Evolutionary conservation across 2,113 vertebrate genomes (phyloP), one percentile per base, ranked within the genome.

Genomic region (Loxodonta africana): DNA sequence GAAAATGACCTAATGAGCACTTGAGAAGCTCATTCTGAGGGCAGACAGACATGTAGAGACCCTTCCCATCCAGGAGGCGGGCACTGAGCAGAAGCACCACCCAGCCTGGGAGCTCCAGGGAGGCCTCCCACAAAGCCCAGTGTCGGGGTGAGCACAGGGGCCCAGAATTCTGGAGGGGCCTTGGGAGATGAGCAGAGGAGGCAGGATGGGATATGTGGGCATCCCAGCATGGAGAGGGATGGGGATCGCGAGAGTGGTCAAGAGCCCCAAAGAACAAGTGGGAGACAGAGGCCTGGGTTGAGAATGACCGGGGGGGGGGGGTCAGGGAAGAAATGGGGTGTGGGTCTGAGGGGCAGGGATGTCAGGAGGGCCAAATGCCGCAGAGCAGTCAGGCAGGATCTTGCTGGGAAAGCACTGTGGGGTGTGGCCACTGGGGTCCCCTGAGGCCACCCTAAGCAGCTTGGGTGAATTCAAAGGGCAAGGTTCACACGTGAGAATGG

Each of bases 61-160:
- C 21, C 12, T 14, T 28, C n/a, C 3, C 9, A 1, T 25, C 21
- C 18, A 11, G 20, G 44, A n/a, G n/a, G 65, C 18, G 23, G 63
- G 63, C 63, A 9, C 63, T 65, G 63, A 65, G 63, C 63, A 65
- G 23, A 65, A 65, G 25, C 28, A 25, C 63, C 8, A 8, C 25
- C 63, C 10, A 65, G 23, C 63, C 63, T 65, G 26, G 63, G 26
- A 25, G 23, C 23, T 28, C 30, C 28, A 33, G 37, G 71, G 23
- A 53, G 73, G 18, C 53, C 82, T 74, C 65, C 71, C 37, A 10
- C 26, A 53, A 48, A 20, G 83, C 65, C 2, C 10, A 25, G 1
- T 0, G 25, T 9, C 0, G 25, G 5, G 44, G 48, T 23, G 2
- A 28, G 69, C 0, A 0, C 7, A 37, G 51, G 63, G 62, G 44